Base-by-base conservation (phyloP, 2,888 invertebrate genomes). In the Dichetophora obliterata region DNA sequence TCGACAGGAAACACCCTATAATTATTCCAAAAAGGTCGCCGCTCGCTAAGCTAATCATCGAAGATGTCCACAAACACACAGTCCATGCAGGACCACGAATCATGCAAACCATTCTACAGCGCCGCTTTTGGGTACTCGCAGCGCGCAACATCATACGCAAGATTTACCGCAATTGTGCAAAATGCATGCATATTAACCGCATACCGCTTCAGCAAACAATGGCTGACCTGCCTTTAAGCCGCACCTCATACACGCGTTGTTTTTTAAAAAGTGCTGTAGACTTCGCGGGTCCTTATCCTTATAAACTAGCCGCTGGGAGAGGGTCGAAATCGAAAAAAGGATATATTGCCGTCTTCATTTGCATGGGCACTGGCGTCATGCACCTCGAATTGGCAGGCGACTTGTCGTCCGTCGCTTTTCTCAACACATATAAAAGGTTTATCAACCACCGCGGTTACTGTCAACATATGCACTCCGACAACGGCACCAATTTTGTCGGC, bases 1-100 rank as follows among this genome's bases (percentile, higher is more conserved):
- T 37, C 37, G 65, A 69, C 16, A 24, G 22, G 2, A 73, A 69
- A 31, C 63, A 77, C 52, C 76, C 68, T 16, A 73, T 73, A 19
- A 73, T 73, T 14, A 16, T 77, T n/a, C 73, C 69, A 3, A 73
- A 77, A 24, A 68, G 52, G 16, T 71, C 71, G 5, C 34, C 68
- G 11, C 73, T 73, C 5, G 31, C 73, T 16, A 65, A 72, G 19
- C 31, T 75, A 6, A 63, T 70, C 34, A 31, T 48, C n/a, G 50
- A 27, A 0, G 75, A 50, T 11, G 14, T 59, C n/a, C 66, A 66
- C 22, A 2, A 3, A 14, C 22, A 34, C 54, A 71, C 43, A 0
- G 52, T 66, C 1, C 66, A 76, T 14, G 57, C 52, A 6, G 71
- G 76, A 1, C 65, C 71, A 22, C 71, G 57, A 43, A 65, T 54